phyloP scores from a whole-genome alignment of 2,113 vertebrate species.

The Arvicanthis niloticus region DNA sequence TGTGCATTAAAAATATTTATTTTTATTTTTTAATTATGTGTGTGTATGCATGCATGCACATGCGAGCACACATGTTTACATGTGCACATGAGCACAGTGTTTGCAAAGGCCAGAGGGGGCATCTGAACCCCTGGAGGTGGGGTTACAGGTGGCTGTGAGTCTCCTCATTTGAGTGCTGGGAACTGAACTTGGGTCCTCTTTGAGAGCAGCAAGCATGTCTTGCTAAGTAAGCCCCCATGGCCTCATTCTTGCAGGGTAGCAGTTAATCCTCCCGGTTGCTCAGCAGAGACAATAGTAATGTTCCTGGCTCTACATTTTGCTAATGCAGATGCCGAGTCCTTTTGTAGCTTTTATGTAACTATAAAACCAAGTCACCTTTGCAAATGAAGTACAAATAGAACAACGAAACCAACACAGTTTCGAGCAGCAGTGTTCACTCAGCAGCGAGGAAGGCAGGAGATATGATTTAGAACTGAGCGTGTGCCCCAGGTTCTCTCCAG shows the following conservation, averaged over 20 bases:
- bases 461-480: not conserved
- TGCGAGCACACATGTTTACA: not conserved
- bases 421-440: not conserved
- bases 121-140: not conserved
- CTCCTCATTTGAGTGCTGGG: not conserved
- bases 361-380: slow-evolving; percentile 35
- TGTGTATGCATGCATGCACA: no score
- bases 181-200: not conserved
- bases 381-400: slow-evolving; percentile 29
- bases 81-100: not conserved
- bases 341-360: not conserved
- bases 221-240: no score
- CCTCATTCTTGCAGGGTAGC: not conserved
- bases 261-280: not conserved
- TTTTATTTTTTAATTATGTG: not conserved
- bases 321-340: not conserved
- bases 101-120: not conserved
- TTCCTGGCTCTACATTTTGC: slow-evolving; percentile 8
- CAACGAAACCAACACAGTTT: slow-evolving; percentile 11
- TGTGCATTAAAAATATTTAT: not conserved
- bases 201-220: not conserved
- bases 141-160: not conserved
- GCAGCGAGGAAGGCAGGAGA: not conserved
- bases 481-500: not conserved
- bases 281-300: not conserved